These are phyloP conservation scores for Indri indri DNA, from an alignment of 2,113 vertebrate species.

Conservation along the genomic window DNA sequence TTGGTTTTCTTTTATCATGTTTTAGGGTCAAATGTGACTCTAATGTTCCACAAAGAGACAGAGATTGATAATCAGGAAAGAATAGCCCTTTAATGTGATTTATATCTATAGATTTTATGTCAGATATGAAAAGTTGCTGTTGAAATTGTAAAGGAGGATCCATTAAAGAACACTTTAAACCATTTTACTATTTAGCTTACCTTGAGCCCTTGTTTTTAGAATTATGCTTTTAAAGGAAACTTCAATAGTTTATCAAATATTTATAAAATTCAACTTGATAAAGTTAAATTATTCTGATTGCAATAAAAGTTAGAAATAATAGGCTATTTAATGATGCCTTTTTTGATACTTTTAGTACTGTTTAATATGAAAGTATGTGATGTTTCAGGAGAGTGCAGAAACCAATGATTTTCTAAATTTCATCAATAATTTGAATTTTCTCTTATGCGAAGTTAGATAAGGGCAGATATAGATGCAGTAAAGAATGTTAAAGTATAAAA, in stretches of 20 bases:
- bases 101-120: slow-evolving; percentile 99
- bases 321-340: background rate
- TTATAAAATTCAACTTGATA: slow-evolving; percentile 66
- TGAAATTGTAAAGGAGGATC: slow-evolving; percentile 96
- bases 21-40: slow-evolving; percentile 94
- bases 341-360: background rate
- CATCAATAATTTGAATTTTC: slow-evolving; percentile 48
- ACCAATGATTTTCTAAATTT: slow-evolving; percentile 54
- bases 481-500: background rate
- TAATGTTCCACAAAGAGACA: slow-evolving; percentile 96
- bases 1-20: slow-evolving; percentile 87
- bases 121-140: slow-evolving; percentile 95
- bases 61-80: slow-evolving; percentile 97
- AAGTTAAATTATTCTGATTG: slow-evolving; percentile 31
- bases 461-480: background rate
- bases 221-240: slow-evolving; percentile 75
- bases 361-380: background rate
- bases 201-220: slow-evolving; percentile 84
- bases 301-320: background rate
- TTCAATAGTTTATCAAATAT: slow-evolving; percentile 74
- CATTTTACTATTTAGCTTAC: slow-evolving; percentile 88
- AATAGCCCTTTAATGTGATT: slow-evolving; percentile 96
- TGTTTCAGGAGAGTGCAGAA: background rate
- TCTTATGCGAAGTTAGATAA: slow-evolving; percentile 23
- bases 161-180: slow-evolving; percentile 93